phyloP scores from a whole-genome alignment of 2,797 vertebrate species.

The Acipenser transmontanus region DNA sequence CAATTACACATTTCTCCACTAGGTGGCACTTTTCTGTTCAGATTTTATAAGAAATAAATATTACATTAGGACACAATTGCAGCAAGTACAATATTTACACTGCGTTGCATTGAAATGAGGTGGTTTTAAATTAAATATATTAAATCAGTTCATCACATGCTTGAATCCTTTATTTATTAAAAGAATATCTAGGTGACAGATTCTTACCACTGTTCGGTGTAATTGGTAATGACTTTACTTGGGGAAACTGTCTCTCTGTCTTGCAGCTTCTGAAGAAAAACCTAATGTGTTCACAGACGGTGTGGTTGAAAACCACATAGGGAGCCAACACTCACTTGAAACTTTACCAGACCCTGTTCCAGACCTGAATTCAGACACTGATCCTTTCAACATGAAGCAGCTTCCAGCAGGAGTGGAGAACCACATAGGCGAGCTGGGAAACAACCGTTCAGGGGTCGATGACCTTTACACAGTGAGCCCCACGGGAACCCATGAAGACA shows the following conservation, averaged over 20 bases:
- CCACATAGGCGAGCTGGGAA: conserved; percentile 50
- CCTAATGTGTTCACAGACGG: conserved; percentile 45
- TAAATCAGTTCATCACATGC: too few species aligned
- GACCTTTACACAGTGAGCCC: conserved; percentile 35
- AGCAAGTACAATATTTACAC: too few species aligned
- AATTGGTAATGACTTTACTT: too few species aligned
- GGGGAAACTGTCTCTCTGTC: not conserved
- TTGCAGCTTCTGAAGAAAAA: conserved; percentile 56
- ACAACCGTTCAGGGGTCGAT: conserved; percentile 44
- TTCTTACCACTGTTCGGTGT: too few species aligned
- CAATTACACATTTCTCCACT: too few species aligned
- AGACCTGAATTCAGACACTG: conserved; percentile 45
- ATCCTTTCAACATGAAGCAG: conserved; percentile 35
- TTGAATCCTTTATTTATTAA: too few species aligned
- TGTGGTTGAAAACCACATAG: conserved; percentile 73
- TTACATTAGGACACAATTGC: too few species aligned
- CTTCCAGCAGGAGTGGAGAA: conserved; percentile 37
- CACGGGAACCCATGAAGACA: conserved; percentile 26
- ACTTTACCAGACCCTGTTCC: conserved; percentile 44
- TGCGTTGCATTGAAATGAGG: too few species aligned
- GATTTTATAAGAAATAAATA: too few species aligned
- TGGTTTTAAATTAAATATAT: too few species aligned
- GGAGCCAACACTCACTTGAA: conserved; percentile 54
- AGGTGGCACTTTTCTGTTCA: too few species aligned
- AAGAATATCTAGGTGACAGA: too few species aligned